These are phyloP conservation scores for Hippopotamus amphibius DNA, from an alignment of 2,113 vertebrate species.

Conservation along the genomic window DNA sequence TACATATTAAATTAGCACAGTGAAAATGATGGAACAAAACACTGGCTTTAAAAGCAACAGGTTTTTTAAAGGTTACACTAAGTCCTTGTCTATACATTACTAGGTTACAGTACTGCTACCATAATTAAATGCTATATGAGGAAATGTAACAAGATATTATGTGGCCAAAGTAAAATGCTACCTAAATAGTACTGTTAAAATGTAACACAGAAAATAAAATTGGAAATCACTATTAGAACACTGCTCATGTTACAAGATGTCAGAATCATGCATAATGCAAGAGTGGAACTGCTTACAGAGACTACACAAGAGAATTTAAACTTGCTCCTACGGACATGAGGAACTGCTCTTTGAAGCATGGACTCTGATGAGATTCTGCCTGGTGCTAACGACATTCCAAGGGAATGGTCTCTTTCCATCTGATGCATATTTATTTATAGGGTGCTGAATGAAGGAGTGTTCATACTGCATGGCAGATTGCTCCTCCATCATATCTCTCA, in stretches of 20 bases:
- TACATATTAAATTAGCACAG: neutral
- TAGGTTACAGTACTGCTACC: neutral
- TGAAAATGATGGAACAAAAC: conserved; percentile 33
- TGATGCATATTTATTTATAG: conserved; percentile 70
- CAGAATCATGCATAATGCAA: conserved; percentile 78
- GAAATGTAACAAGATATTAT: conserved; percentile 61
- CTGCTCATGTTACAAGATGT: conserved; percentile 68
- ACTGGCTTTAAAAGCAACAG: conserved; percentile 34
- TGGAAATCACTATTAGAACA: conserved; percentile 73
- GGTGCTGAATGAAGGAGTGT: conserved; percentile 44
- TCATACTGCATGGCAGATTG: conserved; percentile 30
- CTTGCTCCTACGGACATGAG: conserved; percentile 66
- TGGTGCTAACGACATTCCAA: conserved; percentile 54
- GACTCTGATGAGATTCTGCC: conserved; percentile 69
- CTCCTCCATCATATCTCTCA: conserved; percentile 63
- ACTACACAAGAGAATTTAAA: conserved; percentile 71
- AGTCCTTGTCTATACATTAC: neutral
- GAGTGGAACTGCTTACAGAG: conserved; percentile 57
- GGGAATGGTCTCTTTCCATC: conserved; percentile 43
- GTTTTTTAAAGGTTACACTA: conserved; percentile 27
- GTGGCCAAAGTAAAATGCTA: conserved; percentile 62
- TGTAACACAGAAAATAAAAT: conserved; percentile 61
- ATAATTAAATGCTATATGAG: conserved; percentile 42
- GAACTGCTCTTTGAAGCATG: conserved; percentile 70
- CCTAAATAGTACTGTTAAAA: conserved; percentile 65